These are phyloP conservation scores for Nyctibius bracteatus DNA, from an alignment of 2,113 vertebrate genomes.

Conservation along the genomic window DNA sequence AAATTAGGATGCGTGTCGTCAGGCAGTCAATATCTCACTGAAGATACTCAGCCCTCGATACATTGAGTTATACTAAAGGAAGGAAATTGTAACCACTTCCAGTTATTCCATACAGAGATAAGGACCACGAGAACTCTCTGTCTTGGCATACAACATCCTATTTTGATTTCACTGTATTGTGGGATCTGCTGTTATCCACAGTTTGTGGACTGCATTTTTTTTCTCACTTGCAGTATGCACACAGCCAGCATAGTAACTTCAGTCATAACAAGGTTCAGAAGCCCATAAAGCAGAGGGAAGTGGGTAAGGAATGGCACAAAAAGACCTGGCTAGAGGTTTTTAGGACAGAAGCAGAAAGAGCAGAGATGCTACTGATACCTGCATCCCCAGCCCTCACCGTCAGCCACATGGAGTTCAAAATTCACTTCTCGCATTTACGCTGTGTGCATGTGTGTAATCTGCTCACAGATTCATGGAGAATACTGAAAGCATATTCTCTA, in stretches of 20 bases:
- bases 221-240: background rate
- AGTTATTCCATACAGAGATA: constrained; percentile 41
- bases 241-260: background rate
- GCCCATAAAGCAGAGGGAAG: background rate
- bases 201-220: background rate
- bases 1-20: constrained; percentile 33
- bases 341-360: background rate
- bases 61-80: background rate
- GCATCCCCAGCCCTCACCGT: background rate
- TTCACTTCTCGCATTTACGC: background rate
- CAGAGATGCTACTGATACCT: background rate
- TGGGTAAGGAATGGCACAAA: background rate
- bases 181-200: constrained; percentile 35
- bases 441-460: background rate
- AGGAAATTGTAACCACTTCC: constrained; percentile 37
- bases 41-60: constrained; percentile 15
- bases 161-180: constrained; percentile 32
- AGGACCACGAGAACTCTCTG: constrained; percentile 42
- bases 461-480: background rate
- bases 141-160: constrained; percentile 26
- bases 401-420: background rate
- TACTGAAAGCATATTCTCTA: background rate
- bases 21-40: constrained; percentile 16
- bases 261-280: constrained; percentile 4
- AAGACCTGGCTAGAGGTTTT: background rate